Base-by-base conservation (phyloP, 2,888 invertebrate species). In the Coenonympha glycerion region DNA sequence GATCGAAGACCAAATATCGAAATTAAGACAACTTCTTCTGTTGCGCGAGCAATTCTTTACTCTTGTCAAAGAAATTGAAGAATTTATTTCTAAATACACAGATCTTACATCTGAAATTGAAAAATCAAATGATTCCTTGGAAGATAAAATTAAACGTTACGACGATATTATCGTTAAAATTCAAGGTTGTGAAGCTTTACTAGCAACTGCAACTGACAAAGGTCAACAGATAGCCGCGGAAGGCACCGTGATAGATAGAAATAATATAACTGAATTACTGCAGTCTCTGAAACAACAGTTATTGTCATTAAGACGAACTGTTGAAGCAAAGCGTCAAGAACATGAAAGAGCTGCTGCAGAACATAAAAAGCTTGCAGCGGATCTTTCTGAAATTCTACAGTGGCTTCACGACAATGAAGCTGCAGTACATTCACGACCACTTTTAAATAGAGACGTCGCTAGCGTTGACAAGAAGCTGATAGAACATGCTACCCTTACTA, bases 141-240 rank as follows among this genome's bases (percentile, higher is more conserved):
- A 95, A 71, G 95, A 95, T 33, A 96, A 95, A 71, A 95, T 97
- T 45, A 93, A 93, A 65, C 91, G 93, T 46, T 96, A 96, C 64
- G 95, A 95, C 66, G 93, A 95, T 59, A 91, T 95, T 0, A 94
- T 96, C 56, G 81, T 91, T 0, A 95, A 94, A 69, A 95, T 97
- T 46, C 96, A 95, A 81, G 95, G 95, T 65, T 95, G 95, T 71
- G 97, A 97, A 76, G 96, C 96, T 6, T 87, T 93, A 26, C 79
- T 97, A 6, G 94, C 95, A 0, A 92, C 94, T 3, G 96, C 97
- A 0, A 92, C 92, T 9, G 97, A 97, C 68, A 97, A 97, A 73
- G 97, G 97, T 0, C 95, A 95, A 68, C 95, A 96, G 74, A 97
- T 98, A 24, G 95, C 95, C 0, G 92, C 93, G 0, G 97, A 97